Percentiles rank a stretch among this genome's conserved stretches.
These are phyloP conservation scores for Ellobius talpinus DNA, from an alignment of 2,113 vertebrate species.

Conservation along the genomic window DNA sequence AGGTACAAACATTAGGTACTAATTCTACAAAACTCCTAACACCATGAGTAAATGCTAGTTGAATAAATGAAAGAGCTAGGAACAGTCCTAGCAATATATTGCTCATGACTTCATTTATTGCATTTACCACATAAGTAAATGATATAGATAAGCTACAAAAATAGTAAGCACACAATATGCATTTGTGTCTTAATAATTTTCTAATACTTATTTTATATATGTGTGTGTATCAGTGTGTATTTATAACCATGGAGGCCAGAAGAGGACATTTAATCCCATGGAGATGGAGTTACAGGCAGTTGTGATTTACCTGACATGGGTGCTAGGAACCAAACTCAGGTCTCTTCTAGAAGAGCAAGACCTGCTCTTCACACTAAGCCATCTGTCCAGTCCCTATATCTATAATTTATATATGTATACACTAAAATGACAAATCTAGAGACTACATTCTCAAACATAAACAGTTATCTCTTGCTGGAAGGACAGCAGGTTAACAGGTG, in stretches of 20 bases:
- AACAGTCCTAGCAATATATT: conserved; percentile 23
- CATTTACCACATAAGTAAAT: conserved; percentile 20
- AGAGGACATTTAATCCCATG: neutral
- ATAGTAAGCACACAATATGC: neutral
- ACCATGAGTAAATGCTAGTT: conserved; percentile 44
- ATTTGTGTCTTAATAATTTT: neutral
- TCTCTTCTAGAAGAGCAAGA: neutral
- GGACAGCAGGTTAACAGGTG: neutral
- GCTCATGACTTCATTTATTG: conserved; percentile 32
- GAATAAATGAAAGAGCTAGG: neutral
- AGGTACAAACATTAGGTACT: neutral
- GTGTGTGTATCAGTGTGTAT: neutral
- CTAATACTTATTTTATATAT: neutral
- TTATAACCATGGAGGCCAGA: neutral
- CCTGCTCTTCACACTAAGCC: neutral
- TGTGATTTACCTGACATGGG: neutral
- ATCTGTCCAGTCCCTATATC: neutral
- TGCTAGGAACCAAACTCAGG: neutral
- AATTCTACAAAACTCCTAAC: conserved; percentile 41
- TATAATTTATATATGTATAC: neutral
- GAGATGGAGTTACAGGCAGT: neutral
- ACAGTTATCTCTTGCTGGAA: conserved; percentile 25
- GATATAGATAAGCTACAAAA: conserved; percentile 23
- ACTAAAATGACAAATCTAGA: conserved; percentile 34
- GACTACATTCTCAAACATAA: conserved; percentile 27